Evolutionary conservation across 2,113 vertebrate genomes (phyloP), one percentile per base, ranked within the genome.

Genomic region (Pipa parva): DNA sequence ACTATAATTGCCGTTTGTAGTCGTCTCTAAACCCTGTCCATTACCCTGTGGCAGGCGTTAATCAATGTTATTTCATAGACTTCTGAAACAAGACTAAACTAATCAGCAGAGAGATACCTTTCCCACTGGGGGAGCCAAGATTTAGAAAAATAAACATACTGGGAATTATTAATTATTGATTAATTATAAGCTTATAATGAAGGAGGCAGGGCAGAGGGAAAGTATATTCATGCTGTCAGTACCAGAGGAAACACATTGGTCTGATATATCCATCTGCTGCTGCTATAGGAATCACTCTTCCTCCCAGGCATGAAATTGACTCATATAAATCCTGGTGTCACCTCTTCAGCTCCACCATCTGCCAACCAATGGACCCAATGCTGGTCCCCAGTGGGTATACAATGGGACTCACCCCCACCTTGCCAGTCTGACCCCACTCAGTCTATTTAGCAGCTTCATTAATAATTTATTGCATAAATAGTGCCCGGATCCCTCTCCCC

Each of bases 381-480:
- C 22, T 11, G 6, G 50, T 25, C 65, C 31, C 39, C 33, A 5
- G 1, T 0, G 2, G 45, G 33, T 11, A 12, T 49, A 45, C 26
- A 4, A 25, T 56, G 21, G 11, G 49, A n/a, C n/a, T n/a, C 37
- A 33, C 0, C 59, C 37, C 22, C 10, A 69, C 28, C 26, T 37
- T 3, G 42, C 31, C 63, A 0, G 0, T 20, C 59, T 37, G 39
- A 63, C 52, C 52, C 57, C 26, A n/a, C 46, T 59, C 0, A 58
- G 71, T 66, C 63, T 61, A 67, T 25, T 59, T 2, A 69, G 71
- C 0, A 0, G 58, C 24, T 0, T 64, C 81, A 80, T 84, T 76
- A 79, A 80, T 83, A 79, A 85, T 81, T 80, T 71, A 82, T 63
- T 67, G 58, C 63, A 70, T 75, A 72, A 73, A 71, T 59, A 73